Percentiles rank a stretch among this genome's conserved stretches.
phyloP scores from a whole-genome alignment of 2,113 vertebrate genomes.

The Albula glossodonta region DNA sequence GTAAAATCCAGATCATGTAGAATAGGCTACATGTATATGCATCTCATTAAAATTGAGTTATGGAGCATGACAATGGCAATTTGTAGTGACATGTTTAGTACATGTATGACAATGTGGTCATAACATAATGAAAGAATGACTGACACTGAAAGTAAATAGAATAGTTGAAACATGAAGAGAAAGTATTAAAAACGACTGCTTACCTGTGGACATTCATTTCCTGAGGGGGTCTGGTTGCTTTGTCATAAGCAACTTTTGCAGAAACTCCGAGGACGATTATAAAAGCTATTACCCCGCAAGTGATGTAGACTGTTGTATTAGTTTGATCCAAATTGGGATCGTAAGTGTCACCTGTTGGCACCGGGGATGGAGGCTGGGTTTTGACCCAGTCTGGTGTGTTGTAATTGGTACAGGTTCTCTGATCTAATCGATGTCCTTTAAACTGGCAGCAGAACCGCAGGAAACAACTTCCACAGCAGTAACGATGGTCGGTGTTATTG shows the following conservation, averaged over 20 bases:
- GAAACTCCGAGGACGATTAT: constrained; percentile 92
- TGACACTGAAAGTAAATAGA: background rate
- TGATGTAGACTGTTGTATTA: constrained; percentile 96
- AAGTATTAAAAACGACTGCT: constrained; percentile 39
- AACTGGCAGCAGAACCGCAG: constrained; percentile 98
- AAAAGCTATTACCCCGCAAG: constrained; percentile 93
- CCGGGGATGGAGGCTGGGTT: constrained; percentile 74
- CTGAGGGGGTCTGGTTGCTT: constrained; percentile 92
- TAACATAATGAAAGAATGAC: too few relatives aligned
- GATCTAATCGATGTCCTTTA: constrained; percentile 89
- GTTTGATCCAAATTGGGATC: constrained; percentile 93
- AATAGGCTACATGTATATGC: too few relatives aligned
- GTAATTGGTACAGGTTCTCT: constrained; percentile 90
- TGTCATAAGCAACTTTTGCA: constrained; percentile 96
- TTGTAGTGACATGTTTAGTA: too few relatives aligned
- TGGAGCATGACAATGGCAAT: too few relatives aligned
- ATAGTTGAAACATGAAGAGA: background rate
- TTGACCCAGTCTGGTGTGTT: constrained; percentile 83
- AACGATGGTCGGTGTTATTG: constrained; percentile 95
- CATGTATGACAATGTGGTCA: too few relatives aligned
- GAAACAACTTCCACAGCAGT: constrained; percentile 97
- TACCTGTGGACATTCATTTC: constrained; percentile 99
- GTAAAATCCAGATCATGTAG: too few relatives aligned
- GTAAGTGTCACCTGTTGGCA: constrained; percentile 79
- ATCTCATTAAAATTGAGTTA: too few relatives aligned